A percentile compares a stretch with the other conserved stretches of the same genome.
These are phyloP conservation scores for Megatriorchis doriae DNA, from an alignment of 2,113 vertebrate genomes.

Conservation along the genomic window DNA sequence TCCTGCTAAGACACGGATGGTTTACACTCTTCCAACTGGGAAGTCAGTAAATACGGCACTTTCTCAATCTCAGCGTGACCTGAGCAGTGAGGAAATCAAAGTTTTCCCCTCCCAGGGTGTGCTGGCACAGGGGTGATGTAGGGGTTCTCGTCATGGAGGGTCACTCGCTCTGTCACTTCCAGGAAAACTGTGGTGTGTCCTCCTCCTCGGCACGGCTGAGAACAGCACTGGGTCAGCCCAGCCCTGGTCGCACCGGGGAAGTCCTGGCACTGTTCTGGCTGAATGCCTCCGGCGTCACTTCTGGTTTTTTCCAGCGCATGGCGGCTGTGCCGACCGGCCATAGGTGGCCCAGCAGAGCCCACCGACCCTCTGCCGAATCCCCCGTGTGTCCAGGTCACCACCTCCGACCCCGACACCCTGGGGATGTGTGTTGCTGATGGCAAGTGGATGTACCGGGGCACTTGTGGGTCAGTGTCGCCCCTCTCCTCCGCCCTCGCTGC, in stretches of 20 bases:
- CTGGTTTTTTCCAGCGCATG: rapidly evolving
- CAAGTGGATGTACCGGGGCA: neutral
- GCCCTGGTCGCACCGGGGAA: rapidly evolving
- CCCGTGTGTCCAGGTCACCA: rapidly evolving
- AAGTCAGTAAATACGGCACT: neutral
- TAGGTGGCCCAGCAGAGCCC: rapidly evolving
- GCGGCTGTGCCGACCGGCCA: rapidly evolving
- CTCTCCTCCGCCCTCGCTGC: neutral
- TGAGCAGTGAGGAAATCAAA: neutral
- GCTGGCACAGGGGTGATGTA: neutral
- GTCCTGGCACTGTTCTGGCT: neutral
- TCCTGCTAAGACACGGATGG: neutral
- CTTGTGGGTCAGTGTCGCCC: rapidly evolving
- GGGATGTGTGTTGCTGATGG: rapidly evolving
- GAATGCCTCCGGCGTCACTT: neutral
- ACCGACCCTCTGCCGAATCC: rapidly evolving
- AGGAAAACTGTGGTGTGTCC: neutral
- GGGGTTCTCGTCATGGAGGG: neutral
- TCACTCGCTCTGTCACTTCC: neutral
- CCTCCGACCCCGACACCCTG: neutral
- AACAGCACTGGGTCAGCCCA: neutral
- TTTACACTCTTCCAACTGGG: neutral
- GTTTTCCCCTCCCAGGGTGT: neutral
- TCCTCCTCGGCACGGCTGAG: neutral
- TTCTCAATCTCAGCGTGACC: neutral